Evolutionary conservation across 2,888 invertebrate species (phyloP), one percentile per base, ranked within the genome.

Genomic region (Paralinhomoeus sp.): DNA sequence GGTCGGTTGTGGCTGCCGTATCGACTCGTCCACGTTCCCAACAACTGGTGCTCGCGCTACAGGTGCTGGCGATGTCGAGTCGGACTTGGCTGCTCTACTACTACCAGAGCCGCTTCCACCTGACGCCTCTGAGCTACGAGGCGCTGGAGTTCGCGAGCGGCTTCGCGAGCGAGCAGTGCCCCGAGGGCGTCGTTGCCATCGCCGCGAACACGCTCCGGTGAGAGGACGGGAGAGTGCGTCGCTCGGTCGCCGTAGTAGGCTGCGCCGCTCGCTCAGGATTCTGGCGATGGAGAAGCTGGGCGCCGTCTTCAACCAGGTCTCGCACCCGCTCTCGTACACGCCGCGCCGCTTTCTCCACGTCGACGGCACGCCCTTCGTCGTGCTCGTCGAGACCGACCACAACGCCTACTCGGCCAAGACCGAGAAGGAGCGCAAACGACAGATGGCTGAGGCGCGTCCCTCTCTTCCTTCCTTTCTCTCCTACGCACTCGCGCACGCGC

Each of bases 181-280:
- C 89, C 1, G 97, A 97, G 66, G 97, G 97, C 52, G 87, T 97
- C 53, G 97, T 97, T 1, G 97, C 97, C 0, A 97, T 99, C 62
- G 87, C 91, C 0, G 83, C 87, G 1, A 97, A 97, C 61, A 93
- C 93, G 0, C 69, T 97, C 42, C 72, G 91, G 59, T 67, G 45
- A 41, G 48, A n/a, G n/a, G n/a, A n/a, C n/a, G n/a, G n/a, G n/a
- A n/a, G n/a, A n/a, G n/a, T n/a, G n/a, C n/a, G n/a, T n/a, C n/a
- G n/a, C n/a, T n/a, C n/a, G n/a, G n/a, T n/a, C n/a, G n/a, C n/a
- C n/a, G n/a, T n/a, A n/a, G n/a, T n/a, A n/a, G n/a, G 45, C 22
- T 45, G 47, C 51, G 12, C 50, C 12, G 12, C 12, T 5, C 27
- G 27, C 27, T 5, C 12, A 68, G 71, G 53, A 99, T 97, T 72